phyloP scores from a whole-genome alignment of 1,140 invertebrate species.

The Bacillus rossius region DNA sequence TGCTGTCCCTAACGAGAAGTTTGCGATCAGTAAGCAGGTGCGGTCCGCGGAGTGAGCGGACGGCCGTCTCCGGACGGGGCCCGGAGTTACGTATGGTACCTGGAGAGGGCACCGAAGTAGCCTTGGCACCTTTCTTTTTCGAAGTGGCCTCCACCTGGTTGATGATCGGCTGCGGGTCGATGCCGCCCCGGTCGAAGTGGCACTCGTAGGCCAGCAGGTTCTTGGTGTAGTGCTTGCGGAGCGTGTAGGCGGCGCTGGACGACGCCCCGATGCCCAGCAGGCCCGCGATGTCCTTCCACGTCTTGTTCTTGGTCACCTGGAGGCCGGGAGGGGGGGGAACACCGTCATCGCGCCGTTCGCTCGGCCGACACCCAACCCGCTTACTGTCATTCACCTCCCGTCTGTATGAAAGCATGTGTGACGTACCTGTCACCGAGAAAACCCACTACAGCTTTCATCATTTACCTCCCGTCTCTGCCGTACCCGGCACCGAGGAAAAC shows the following conservation, averaged over 20 bases:
- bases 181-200: slow-evolving; percentile 92
- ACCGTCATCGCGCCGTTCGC: too few species aligned
- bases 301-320: slow-evolving; percentile 95
- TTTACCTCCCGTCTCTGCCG: too few species aligned
- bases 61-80: neutral
- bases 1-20: too few species aligned
- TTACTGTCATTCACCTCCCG: too few species aligned
- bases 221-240: slow-evolving; percentile 97
- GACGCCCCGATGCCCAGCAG: slow-evolving; percentile 90
- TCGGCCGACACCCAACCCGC: too few species aligned
- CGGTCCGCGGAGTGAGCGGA: neutral
- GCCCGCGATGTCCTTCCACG: slow-evolving; percentile 97
- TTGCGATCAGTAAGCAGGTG: too few species aligned
- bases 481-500: too few species aligned
- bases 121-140: slow-evolving; percentile 82
- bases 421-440: too few species aligned
- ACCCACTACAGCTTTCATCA: too few species aligned
- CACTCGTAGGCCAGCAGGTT: slow-evolving; percentile 94
- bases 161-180: slow-evolving; percentile 92
- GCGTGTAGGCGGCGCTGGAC: slow-evolving; percentile 93
- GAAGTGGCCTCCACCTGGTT: slow-evolving; percentile 86
- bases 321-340: too few species aligned
- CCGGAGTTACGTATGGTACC: slow-evolving; percentile 43
- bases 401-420: too few species aligned
- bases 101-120: slow-evolving; percentile 73